Conservation (phyloP, 1,140 invertebrate genomes). For the Bemisia tabaci region DNA sequence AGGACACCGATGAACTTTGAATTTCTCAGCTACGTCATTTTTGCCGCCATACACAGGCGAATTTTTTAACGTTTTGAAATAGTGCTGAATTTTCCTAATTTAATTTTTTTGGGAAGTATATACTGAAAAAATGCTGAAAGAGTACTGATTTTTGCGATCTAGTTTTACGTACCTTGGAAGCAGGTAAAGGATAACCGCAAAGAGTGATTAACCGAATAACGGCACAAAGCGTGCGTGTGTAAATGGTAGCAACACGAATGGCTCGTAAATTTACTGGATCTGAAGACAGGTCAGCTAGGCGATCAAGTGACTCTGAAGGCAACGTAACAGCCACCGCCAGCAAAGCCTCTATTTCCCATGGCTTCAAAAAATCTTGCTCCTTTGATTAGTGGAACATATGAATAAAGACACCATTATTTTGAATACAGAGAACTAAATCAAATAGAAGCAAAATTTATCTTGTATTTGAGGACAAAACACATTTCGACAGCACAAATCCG, state of each 20-base stretch:
- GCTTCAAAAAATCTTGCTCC: no score
- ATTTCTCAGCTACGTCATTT: background rate
- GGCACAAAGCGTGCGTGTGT: background rate
- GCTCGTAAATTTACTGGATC: background rate
- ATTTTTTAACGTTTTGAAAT: no score
- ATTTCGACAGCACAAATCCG: no score
- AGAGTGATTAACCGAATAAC: background rate
- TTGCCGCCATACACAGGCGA: no score
- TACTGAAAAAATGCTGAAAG: background rate
- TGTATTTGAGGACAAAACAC: no score
- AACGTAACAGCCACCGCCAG: background rate
- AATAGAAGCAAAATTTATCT: no score
- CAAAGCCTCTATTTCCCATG: background rate
- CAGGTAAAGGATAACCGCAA: background rate
- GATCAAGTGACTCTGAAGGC: background rate
- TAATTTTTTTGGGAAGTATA: background rate
- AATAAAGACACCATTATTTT: no score
- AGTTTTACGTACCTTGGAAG: background rate
- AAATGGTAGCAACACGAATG: background rate
- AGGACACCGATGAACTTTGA: background rate
- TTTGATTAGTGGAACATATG: no score
- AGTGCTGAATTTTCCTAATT: no score
- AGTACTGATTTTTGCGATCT: background rate
- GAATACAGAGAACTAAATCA: no score
- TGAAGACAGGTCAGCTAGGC: background rate